These are phyloP conservation scores for Alectoris magna DNA, from an alignment of 2,797 vertebrate species.

Conservation along the genomic window DNA sequence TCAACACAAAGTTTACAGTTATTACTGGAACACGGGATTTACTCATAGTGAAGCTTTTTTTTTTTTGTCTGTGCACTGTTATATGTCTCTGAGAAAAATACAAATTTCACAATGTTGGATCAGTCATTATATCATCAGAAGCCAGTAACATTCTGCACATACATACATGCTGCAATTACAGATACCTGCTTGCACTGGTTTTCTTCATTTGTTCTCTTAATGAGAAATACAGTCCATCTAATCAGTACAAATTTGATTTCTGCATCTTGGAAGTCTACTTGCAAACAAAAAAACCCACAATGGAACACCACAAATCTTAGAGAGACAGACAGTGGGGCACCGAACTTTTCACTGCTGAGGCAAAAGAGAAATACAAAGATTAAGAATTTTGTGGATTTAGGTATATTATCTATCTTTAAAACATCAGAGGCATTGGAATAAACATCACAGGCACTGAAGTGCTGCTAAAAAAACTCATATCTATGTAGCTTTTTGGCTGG, in stretches of 20 bases:
- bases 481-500: neutral
- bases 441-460: neutral
- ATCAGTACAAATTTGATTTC: neutral
- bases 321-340: neutral
- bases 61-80: neutral
- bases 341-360: neutral
- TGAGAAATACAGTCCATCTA: neutral
- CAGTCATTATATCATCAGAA: neutral
- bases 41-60: neutral
- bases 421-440: neutral
- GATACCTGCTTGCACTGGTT: neutral
- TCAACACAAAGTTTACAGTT: neutral
- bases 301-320: neutral
- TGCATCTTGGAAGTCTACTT: neutral
- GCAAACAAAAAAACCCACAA: neutral
- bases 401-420: neutral
- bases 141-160: neutral
- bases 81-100: neutral
- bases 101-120: neutral
- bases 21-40: neutral
- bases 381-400: neutral
- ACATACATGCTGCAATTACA: neutral
- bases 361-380: neutral
- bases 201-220: neutral
- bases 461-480: neutral